These are phyloP conservation scores for Phyto melanocephala DNA, from an alignment of 2,888 invertebrate species.

Conservation along the genomic window DNA sequence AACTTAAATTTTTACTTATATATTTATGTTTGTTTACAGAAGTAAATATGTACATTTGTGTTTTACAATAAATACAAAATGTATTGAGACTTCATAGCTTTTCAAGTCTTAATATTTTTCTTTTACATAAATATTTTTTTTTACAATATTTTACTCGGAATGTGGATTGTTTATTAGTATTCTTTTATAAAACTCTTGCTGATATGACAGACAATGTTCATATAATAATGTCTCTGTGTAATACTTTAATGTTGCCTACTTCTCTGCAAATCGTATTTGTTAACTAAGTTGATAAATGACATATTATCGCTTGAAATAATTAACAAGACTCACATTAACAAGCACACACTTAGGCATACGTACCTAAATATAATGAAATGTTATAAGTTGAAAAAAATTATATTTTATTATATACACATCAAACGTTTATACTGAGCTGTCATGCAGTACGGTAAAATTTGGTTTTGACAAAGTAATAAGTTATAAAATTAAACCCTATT, in stretches of 20 bases:
- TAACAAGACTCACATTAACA: conserved; percentile 16
- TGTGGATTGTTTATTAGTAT: too few relatives aligned
- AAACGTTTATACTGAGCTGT: neutral
- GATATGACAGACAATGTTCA: neutral
- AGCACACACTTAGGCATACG: neutral
- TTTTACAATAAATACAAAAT: too few relatives aligned
- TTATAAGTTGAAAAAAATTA: neutral
- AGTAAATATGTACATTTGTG: too few relatives aligned
- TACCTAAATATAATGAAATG: neutral
- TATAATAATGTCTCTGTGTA: neutral
- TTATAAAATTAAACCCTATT: too few relatives aligned
- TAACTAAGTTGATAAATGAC: conserved; percentile 41
- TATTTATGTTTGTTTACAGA: too few relatives aligned
- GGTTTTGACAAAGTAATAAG: too few relatives aligned
- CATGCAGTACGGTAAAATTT: too few relatives aligned
- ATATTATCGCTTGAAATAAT: conserved; percentile 39
- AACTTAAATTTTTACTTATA: too few relatives aligned
- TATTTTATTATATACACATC: conserved; percentile 1
- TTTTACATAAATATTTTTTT: too few relatives aligned
- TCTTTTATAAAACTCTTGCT: conserved; percentile 2
- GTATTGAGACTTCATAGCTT: too few relatives aligned
- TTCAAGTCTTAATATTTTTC: too few relatives aligned
- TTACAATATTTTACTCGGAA: too few relatives aligned
- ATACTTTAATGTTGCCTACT: neutral
- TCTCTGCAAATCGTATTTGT: conserved; percentile 26